A percentile compares a stretch with the other conserved stretches of the same genome.
Conservation (phyloP, 2,888 invertebrate species). For the Harpagoxenus sublaevis region DNA sequence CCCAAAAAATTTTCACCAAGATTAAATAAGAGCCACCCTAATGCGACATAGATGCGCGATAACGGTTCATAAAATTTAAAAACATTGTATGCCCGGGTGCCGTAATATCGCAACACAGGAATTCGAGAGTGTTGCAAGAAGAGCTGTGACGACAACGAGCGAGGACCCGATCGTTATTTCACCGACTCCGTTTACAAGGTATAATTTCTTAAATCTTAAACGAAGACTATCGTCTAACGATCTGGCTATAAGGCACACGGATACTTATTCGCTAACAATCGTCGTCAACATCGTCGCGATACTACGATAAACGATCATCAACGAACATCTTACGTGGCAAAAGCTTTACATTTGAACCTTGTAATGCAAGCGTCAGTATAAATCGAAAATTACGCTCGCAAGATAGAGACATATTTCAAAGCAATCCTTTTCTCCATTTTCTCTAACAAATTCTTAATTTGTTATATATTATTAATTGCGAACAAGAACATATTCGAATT, state of each 20-base stretch:
- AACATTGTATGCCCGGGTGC: neutral
- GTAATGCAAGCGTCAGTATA: neutral
- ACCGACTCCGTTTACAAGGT: neutral
- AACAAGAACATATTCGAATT: neutral
- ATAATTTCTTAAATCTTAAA: slow-evolving; percentile 33
- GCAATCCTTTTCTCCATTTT: neutral
- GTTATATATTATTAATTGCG: neutral
- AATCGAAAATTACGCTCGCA: neutral
- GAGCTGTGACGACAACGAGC: neutral
- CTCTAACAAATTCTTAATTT: too few relatives aligned
- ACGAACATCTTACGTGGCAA: neutral
- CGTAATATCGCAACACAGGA: neutral
- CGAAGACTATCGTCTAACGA: slow-evolving; percentile 16
- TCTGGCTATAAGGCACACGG: neutral
- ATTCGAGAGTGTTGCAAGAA: slow-evolving; percentile 1
- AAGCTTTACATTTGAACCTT: neutral
- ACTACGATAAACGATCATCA: neutral
- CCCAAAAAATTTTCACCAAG: too few relatives aligned
- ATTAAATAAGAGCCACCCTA: too few relatives aligned
- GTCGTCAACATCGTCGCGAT: slow-evolving; percentile 1
- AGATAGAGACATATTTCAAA: neutral
- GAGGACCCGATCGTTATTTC: slow-evolving; percentile 20
- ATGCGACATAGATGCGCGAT: neutral
- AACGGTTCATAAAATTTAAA: slow-evolving; percentile 23
- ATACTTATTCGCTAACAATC: slow-evolving; percentile 1